phyloP scores from a whole-genome alignment of 1,140 invertebrate genomes.

The Streblospio benedicti region DNA sequence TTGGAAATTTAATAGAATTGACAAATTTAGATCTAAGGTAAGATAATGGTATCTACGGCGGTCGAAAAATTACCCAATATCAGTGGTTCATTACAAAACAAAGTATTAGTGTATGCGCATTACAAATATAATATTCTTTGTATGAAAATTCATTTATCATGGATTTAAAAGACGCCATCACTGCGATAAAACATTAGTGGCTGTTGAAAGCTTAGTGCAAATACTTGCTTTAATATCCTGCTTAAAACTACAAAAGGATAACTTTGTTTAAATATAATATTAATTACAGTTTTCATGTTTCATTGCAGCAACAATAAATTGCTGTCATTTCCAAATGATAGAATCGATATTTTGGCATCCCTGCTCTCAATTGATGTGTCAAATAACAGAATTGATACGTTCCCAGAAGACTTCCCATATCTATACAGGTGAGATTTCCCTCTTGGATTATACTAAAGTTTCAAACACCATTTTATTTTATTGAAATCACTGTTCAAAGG shows the following conservation, averaged over 20 bases:
- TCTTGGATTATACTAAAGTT: too few species aligned
- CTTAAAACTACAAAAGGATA: slow-evolving; percentile 35
- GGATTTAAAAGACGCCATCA: slow-evolving; percentile 28
- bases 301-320: slow-evolving; percentile 37
- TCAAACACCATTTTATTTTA: too few species aligned
- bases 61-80: too few species aligned
- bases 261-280: slow-evolving; percentile 35
- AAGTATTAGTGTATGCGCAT: slow-evolving; percentile 19
- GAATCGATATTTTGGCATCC: slow-evolving; percentile 38
- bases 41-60: too few species aligned
- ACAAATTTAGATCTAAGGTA: slow-evolving; percentile 1
- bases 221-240: too few species aligned
- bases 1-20: slow-evolving; percentile 7
- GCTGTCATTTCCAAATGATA: slow-evolving; percentile 36
- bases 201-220: too few species aligned
- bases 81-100: too few species aligned
- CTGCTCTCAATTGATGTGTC: slow-evolving; percentile 32
- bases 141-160: slow-evolving; percentile 23
- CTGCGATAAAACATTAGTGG: slow-evolving; percentile 33
- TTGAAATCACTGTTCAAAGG: too few species aligned
- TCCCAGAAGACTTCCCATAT: slow-evolving; percentile 41
- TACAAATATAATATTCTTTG: slow-evolving; percentile 29
- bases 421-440: slow-evolving; percentile 37
- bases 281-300: slow-evolving; percentile 33
- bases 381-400: slow-evolving; percentile 37